Base-by-base conservation (phyloP, 2,888 invertebrate species). In the Drosophila antonietae region DNA sequence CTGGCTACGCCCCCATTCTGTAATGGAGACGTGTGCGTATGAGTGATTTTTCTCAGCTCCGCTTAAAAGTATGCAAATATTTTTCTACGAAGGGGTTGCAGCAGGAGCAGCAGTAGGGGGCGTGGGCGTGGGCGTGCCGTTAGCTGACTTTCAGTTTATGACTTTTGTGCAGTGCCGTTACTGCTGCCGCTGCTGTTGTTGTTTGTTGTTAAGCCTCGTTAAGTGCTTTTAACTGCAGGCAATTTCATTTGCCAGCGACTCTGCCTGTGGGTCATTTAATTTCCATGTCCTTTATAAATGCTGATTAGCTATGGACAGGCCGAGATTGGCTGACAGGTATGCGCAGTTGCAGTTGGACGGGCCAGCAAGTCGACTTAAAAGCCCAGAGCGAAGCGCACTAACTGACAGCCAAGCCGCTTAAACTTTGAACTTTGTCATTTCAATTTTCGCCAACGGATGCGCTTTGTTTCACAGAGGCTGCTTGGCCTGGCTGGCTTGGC, bases 351-450 rank as follows among this genome's bases (percentile, higher is more conserved):
- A 20, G 55, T 20, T 49, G 47, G 15, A 3, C 55, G 69, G 68
- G 66, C 52, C 49, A 72, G 23, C 56, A 49, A 65, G 72, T 73
- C 73, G 64, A 76, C 80, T 80, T 79, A 87, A 73, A 59, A 56
- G 52, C 53, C 58, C 15, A 15, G 37, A 14, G 31, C n/a, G 20
- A 47, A 60, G 10, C 46, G 61, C 44, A 58, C 64, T 51, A 49
- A 91, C 80, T 90, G 91, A 91, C 92, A 91, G 83, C 87, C 88
- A 92, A 86, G 90, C 89, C 91, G 92, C 90, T 91, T 91, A 91
- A 91, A 88, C 90, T 91, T 86, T 91, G 92, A 92, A 92, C 91
- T 91, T 91, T 91, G 91, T 90, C 92, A 90, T 91, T 92, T 91
- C 90, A 90, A 91, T 92, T 92, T 91, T 83, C 78, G 78, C 88